These are phyloP conservation scores for Lophotis ruficrista DNA, from an alignment of 2,113 vertebrate species.

Conservation along the genomic window DNA sequence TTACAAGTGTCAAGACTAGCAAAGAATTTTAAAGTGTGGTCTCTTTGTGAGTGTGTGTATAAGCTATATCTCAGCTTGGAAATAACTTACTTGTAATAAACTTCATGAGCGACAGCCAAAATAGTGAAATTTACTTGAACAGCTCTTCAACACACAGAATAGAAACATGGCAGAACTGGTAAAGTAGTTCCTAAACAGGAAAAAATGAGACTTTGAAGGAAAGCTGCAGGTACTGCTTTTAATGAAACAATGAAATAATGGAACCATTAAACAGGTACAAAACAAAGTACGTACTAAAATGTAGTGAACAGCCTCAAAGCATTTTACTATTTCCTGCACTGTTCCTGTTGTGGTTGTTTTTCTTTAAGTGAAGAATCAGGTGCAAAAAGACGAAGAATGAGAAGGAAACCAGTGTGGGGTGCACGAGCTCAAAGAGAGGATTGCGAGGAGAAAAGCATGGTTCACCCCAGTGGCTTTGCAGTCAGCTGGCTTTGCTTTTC, in stretches of 20 bases:
- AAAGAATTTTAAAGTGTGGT: background rate
- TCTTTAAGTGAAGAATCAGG: background rate
- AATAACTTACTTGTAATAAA: background rate
- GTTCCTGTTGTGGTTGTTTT: constrained; percentile 50
- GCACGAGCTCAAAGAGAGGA: background rate
- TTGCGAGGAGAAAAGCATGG: background rate
- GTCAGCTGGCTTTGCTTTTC: background rate
- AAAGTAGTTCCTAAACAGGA: background rate
- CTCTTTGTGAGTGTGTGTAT: background rate
- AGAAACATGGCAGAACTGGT: background rate
- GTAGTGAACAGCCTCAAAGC: background rate
- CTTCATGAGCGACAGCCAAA: background rate
- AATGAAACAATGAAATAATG: background rate
- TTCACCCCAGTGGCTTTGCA: background rate
- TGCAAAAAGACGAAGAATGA: background rate
- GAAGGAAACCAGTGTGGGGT: background rate
- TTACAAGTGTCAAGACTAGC: background rate
- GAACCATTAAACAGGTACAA: background rate
- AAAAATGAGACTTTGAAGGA: background rate
- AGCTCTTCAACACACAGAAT: background rate
- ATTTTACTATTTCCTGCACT: constrained; percentile 6
- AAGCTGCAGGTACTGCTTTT: background rate
- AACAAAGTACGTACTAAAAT: background rate
- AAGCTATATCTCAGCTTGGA: background rate
- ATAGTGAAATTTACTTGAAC: background rate